A percentile compares a stretch with the other conserved stretches of the same genome.
These are phyloP conservation scores for Macrotus californicus DNA, from an alignment of 2,113 vertebrate species.

Conservation along the genomic window DNA sequence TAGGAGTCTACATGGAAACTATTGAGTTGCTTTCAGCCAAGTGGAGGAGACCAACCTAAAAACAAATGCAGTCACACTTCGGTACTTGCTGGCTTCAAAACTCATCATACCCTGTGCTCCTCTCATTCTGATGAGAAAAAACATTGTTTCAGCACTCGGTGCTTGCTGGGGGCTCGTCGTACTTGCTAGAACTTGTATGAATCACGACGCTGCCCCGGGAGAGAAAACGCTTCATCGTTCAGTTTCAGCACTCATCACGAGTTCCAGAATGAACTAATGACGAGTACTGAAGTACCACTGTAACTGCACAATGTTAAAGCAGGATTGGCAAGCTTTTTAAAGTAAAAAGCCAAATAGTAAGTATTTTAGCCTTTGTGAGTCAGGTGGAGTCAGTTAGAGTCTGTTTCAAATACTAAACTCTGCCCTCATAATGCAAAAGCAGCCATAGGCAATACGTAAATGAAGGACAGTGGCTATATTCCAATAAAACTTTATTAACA, in stretches of 20 bases:
- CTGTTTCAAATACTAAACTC: neutral
- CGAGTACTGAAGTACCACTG: no score
- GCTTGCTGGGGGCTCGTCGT: no score
- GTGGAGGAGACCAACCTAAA: neutral
- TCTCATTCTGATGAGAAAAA: no score
- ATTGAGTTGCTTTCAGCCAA: neutral
- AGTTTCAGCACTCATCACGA: no score
- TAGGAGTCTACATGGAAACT: neutral
- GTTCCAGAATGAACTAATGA: no score
- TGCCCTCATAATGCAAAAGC: neutral
- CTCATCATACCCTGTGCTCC: no score
- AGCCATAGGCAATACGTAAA: no score
- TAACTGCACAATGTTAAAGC: neutral
- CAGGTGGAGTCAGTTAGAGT: neutral
- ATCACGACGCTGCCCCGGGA: no score
- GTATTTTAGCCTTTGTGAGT: neutral
- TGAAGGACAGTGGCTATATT: neutral
- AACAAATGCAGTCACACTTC: neutral
- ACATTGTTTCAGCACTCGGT: no score
- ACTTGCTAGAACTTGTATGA: no score
- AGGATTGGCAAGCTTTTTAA: neutral
- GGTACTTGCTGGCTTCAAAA: no score
- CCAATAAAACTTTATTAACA: neutral
- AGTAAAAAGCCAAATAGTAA: neutral
- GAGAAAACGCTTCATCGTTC: no score